These are phyloP conservation scores for Caenorhabditis zanzibari DNA, from an alignment of 2,888 invertebrate species.

Conservation along the genomic window DNA sequence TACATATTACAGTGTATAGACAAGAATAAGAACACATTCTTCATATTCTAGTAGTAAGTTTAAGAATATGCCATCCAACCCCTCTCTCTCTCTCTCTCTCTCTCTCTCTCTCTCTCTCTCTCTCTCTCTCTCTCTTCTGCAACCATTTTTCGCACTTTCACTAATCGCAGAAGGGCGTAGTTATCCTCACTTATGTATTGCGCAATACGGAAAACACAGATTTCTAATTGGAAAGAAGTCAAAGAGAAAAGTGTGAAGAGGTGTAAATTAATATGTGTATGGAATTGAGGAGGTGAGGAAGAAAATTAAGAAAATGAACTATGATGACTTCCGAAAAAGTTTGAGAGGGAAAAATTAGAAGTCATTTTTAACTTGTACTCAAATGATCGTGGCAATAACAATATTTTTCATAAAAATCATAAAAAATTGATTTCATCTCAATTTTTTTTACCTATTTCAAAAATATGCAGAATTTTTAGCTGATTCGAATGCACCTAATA, in stretches of 20 bases:
- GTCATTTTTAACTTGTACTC: too few relatives aligned
- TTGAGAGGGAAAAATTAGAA: too few relatives aligned
- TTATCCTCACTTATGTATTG: constrained; percentile 50
- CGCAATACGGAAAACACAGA: constrained; percentile 36
- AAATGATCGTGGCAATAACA: too few relatives aligned
- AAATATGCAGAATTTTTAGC: too few relatives aligned
- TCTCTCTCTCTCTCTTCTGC: constrained; percentile 10
- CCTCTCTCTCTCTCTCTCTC: too few relatives aligned
- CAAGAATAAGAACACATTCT: neutral
- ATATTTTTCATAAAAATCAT: too few relatives aligned
- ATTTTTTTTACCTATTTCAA: too few relatives aligned
- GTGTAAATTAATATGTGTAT: constrained; percentile 14
- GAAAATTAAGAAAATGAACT: too few relatives aligned
- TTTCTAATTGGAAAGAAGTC: constrained; percentile 10
- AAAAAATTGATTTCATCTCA: too few relatives aligned
- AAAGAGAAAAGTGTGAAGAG: constrained; percentile 22
- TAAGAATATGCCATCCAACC: constrained; percentile 2
- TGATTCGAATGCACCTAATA: too few relatives aligned
- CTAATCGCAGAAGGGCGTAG: constrained; percentile 52
- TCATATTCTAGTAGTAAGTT: constrained; percentile 7
- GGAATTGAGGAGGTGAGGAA: neutral
- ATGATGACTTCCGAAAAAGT: too few relatives aligned
- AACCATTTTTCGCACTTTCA: constrained; percentile 63
- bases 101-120: too few relatives aligned
- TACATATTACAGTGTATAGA: constrained; percentile 18